phyloP scores from a whole-genome alignment of 2,888 invertebrate genomes.

The Nomada goodeniana region DNA sequence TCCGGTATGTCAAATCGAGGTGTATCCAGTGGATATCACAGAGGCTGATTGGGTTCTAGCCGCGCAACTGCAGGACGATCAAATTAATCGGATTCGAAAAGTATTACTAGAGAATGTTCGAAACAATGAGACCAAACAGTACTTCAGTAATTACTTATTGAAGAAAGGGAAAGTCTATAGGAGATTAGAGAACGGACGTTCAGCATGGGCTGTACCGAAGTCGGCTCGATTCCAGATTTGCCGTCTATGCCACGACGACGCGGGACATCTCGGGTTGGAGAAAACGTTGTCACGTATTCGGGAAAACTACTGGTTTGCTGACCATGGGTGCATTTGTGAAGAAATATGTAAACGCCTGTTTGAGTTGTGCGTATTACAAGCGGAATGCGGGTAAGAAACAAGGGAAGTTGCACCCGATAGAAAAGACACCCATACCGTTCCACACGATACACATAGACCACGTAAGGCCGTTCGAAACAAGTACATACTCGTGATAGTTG shows the following conservation, averaged over 20 bases:
- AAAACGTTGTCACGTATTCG: neutral
- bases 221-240: neutral
- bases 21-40: too few relatives aligned
- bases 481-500: too few relatives aligned
- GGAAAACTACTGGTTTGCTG: neutral
- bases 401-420: conserved; percentile 5
- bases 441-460: conserved; percentile 25
- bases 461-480: conserved; percentile 18
- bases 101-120: too few relatives aligned
- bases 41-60: too few relatives aligned
- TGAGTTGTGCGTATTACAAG: conserved; percentile 11
- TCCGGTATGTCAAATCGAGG: too few relatives aligned
- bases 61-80: too few relatives aligned
- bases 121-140: conserved; percentile 12
- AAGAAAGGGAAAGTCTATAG: neutral
- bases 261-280: neutral
- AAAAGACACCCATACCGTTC: conserved; percentile 10
- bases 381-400: neutral
- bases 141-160: conserved; percentile 26
- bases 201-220: neutral
- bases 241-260: neutral
- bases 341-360: neutral
- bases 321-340: neutral
- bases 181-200: neutral
- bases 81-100: too few relatives aligned